Evolutionary conservation across 2,888 invertebrate species (phyloP), one percentile per base, ranked within the genome.

Genomic region (Pasiphila rectangulata): DNA sequence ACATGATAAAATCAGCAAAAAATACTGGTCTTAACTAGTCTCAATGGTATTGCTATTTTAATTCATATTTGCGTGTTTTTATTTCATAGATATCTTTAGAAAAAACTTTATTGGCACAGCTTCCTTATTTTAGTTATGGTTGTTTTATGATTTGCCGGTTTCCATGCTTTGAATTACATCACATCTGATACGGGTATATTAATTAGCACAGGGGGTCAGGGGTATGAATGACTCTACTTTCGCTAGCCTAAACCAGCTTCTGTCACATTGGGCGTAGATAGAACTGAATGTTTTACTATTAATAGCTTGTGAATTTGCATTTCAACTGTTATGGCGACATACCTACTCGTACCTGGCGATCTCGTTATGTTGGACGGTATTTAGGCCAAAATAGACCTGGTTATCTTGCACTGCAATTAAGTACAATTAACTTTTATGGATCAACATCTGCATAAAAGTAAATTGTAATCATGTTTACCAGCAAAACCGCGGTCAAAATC

Each of bases 201-300:
- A n/a, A n/a, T n/a, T 52, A 46, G 46, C 42, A 50, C 47, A 47
- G 44, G 44, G 52, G 52, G 56, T 56, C 58, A 51, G 35, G 20
- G n/a, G 49, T 54, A 39, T 54, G 53, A 53, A 58, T 54, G 32
- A 50, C 42, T 49, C 51, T 49, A 53, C 58, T 59, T 59, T 59
- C 56, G 46, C 56, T 56, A 23, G 40, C 46, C 19, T 29, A 25
- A 19, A 46, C 24, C 36, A 27, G 43, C 35, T 38, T 27, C 23
- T 34, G 54, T 46, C 38, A 21, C 23, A 35, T 10, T 46, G 34
- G 44, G 51, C 38, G 51, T 46, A 47, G 24, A 34, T 45, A 29
- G 43, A 41, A 46, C 13, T 10, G 10, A 41, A 44, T 45, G 16
- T 34, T 40, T 32, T 12, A 37, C 39, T 53, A 54, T 37, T 42